Evolutionary conservation across 2,888 invertebrate species (phyloP).

Genomic region (Tromatobia lineatoria): DNA sequence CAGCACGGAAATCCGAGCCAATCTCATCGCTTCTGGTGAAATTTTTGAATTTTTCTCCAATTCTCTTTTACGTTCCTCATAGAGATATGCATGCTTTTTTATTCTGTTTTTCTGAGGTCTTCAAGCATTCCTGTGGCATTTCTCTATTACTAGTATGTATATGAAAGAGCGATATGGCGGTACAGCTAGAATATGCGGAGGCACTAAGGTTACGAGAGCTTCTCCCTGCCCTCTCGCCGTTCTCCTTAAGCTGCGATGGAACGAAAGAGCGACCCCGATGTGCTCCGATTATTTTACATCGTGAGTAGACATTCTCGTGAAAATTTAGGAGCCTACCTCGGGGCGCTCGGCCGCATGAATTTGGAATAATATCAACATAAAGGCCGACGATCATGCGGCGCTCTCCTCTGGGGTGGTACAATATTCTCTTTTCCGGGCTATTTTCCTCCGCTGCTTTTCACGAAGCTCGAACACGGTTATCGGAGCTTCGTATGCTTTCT

Average conservation of each 20-base stretch:
- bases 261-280: slow-evolving; percentile 47
- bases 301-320: slow-evolving; percentile 71
- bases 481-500: slow-evolving; percentile 62
- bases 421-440: slow-evolving; percentile 55
- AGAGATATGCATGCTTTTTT: slow-evolving; percentile 1
- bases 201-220: slow-evolving; percentile 38
- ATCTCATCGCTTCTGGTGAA: slow-evolving; percentile 14
- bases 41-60: slow-evolving; percentile 45
- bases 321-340: slow-evolving; percentile 68
- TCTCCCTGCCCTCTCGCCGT: slow-evolving; percentile 3
- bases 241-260: slow-evolving; percentile 6
- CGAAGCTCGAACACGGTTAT: slow-evolving; percentile 60
- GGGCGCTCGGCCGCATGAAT: slow-evolving; percentile 68
- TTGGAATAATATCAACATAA: slow-evolving; percentile 72
- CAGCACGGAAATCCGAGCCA: slow-evolving; percentile 34
- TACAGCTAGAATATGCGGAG: slow-evolving; percentile 41
- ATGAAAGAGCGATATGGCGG: slow-evolving; percentile 47
- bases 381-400: slow-evolving; percentile 68
- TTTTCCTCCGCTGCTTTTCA: slow-evolving; percentile 48
- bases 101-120: slow-evolving; percentile 4
- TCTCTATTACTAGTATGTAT: slow-evolving; percentile 20
- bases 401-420: slow-evolving; percentile 52
- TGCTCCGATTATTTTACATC: slow-evolving; percentile 70
- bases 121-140: slow-evolving; percentile 27
- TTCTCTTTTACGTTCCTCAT: slow-evolving; percentile 15